Base-by-base conservation (phyloP, 2,888 invertebrate genomes). In the Thumatha senex region DNA sequence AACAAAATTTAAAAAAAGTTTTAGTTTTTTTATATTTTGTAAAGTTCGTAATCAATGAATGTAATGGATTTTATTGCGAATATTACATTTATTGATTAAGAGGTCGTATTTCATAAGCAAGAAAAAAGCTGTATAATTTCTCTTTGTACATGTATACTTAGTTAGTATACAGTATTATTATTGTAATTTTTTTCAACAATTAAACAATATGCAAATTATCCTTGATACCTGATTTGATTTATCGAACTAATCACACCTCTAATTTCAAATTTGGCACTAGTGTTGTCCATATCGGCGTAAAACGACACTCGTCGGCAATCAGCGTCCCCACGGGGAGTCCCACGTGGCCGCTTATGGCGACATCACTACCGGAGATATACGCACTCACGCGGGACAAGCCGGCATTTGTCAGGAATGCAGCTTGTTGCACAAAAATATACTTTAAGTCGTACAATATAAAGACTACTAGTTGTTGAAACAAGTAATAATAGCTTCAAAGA, bases 291-390 rank as follows among this genome's bases (percentile, higher is more conserved):
- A 66, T 67, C 74, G 79, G 82, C 84, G 82, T 83, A 73, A 88
- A 87, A 69, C 82, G 89, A 76, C 89, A 80, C 80, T 86, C 86
- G 89, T 69, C 81, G 74, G 76, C 88, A 85, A 89, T 90, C 88
- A 87, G 46, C 68, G 71, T 64, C 87, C 54, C 89, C 52, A 76
- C 87, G 83, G 89, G 90, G 79, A 61, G 89, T 71, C 90, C 82
- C 87, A 84, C 89, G 89, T 87, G 89, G 81, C 81, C 64, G 61
- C 61, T 64, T 58, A 70, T 63, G 62, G 59, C 46, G 51, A 43
- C 50, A 50, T 58, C 53, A 56, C 66, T 67, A 72, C 78, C 72
- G 72, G 84, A 80, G 82, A 76, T 70, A 68, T 49, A 69, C 58
- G 63, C 83, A 82, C 57, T 79, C 74, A 76, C 65, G 84, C 84